Base-by-base conservation (phyloP, 2,888 invertebrate genomes). In the Scaptomyza parva region DNA sequence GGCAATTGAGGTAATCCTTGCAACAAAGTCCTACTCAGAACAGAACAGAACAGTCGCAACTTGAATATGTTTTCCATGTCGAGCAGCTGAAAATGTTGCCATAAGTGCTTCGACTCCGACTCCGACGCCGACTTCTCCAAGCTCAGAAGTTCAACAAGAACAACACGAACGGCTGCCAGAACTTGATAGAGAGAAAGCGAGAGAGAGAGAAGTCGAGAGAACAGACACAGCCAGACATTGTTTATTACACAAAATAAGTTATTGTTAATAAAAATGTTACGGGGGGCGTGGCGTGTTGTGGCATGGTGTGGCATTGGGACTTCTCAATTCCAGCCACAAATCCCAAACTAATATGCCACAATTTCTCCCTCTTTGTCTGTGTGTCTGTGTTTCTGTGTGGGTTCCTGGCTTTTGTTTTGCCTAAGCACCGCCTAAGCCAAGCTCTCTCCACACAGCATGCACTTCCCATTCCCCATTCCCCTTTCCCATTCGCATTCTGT, bases 1-100 rank as follows among this genome's bases (percentile, higher is more conserved):
- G 54, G 50, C 57, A 72, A 88, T 86, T 73, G 76, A 76, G 82
- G 77, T 86, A 83, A 83, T 83, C 86, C 81, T 55, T 51, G 63
- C 47, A 65, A 62, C 64, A 71, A 70, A 81, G 82, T 65, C 65
- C 64, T 75, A n/a, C n/a, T n/a, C n/a, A n/a, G n/a, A n/a, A n/a
- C n/a, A n/a, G n/a, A n/a, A n/a, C 65, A 53, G 51, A 78, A 68
- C 78, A 61, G 52, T 66, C 72, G 64, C 72, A 73, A 67, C 73
- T 51, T 67, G 73, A 65, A 67, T 67, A 69, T 69, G 76, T 74
- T 70, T 74, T 51, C 68, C 80, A 69, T 79, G 72, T 79, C 57
- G 63, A 76, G 86, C 75, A 63, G 53, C 57, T 79, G 73, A 51
- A 64, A 54, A 33, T 58, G 59, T 41, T 52, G 60, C 61, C 63